Base-by-base conservation (phyloP, 2,888 invertebrate species). In the Globia sparganii region DNA sequence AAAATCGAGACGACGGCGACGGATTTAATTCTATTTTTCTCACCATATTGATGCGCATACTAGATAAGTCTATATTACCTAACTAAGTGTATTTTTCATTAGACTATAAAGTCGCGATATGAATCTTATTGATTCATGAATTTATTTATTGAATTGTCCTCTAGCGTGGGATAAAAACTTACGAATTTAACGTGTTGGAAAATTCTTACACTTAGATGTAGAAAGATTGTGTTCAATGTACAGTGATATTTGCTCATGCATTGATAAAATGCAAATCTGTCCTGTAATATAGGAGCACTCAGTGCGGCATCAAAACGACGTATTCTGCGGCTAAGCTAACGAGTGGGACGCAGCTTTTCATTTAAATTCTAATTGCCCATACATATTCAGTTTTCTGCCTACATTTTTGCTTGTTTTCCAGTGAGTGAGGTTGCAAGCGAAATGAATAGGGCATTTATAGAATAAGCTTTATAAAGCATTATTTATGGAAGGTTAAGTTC, bases 291-390 rank as follows among this genome's bases (percentile, higher is more conserved):
- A 53, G 56, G 18, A 53, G 62, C 56, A 31, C 31, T 75, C 49
- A 34, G 34, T 53, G 53, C 66, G 21, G 11, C 53, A 56, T 9
- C 59, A 18, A 13, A 34, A 31, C 25, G n/a, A 58, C 37, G 18
- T 18, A n/a, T n/a, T n/a, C 64, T 59, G 1, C 43, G 53, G 6
- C n/a, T 11, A 15, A 40, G 18, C 56, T 56, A 46, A 40, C 37
- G 66, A 70, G 65, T 37, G 65, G 43, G 69, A 53, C 18, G 40
- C 66, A 67, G 61, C 15, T 71, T 67, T 83, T 53, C 34, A 71
- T 71, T 67, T 40, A 56, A 61, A 77, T 66, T 66, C 46, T 28
- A 66, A 65, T 76, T 25, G n/a, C 37, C 46, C 25, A 34, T 65
- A 80, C 70, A 46, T 64, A 58, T 81, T 69, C 46, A 70, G 31